Evolutionary conservation across 2,797 vertebrate species (phyloP).

Genomic region (Aselliscus stoliczkanus): DNA sequence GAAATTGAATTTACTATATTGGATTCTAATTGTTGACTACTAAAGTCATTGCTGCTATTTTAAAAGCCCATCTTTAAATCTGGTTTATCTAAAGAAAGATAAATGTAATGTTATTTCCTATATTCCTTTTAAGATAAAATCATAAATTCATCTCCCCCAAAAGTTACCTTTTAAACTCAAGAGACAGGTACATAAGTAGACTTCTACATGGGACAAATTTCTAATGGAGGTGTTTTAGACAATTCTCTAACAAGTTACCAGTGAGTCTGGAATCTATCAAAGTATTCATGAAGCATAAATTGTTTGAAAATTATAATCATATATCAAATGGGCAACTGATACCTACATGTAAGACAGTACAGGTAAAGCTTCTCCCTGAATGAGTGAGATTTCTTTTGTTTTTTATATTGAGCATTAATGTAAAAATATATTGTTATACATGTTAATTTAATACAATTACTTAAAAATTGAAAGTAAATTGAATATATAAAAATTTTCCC

Average conservation of each 20-base stretch:
- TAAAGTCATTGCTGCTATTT: background rate
- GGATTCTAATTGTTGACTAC: background rate
- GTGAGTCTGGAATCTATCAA: background rate
- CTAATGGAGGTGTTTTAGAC: background rate
- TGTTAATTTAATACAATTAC: background rate
- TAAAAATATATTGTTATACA: background rate
- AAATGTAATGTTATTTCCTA: background rate
- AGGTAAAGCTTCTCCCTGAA: background rate
- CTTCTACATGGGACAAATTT: background rate
- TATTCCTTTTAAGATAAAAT: background rate
- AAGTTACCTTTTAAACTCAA: background rate
- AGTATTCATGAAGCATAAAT: background rate
- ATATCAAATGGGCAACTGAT: background rate
- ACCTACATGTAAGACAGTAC: background rate
- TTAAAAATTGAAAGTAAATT: conserved; percentile 9
- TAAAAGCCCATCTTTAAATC: background rate
- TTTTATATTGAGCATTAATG: background rate
- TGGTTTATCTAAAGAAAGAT: background rate
- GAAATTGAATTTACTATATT: background rate
- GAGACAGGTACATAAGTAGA: background rate
- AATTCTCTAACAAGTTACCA: background rate
- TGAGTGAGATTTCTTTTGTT: background rate
- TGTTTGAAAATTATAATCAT: background rate
- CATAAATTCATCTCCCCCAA: background rate
- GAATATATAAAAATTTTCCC: background rate